Evolutionary conservation across 1,140 invertebrate genomes (phyloP).

Genomic region (Diprion similis): DNA sequence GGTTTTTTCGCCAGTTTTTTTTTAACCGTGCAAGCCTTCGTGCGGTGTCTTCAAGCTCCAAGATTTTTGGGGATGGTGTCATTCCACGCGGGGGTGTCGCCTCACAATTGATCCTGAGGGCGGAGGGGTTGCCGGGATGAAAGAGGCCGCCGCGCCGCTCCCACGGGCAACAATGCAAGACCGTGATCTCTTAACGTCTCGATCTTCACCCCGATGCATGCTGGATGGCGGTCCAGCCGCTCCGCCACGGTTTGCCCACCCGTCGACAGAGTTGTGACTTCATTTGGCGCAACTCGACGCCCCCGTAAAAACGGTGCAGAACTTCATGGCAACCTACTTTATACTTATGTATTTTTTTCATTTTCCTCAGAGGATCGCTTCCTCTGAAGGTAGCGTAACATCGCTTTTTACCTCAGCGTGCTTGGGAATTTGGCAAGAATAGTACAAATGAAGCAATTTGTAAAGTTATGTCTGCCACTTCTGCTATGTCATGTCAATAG

Average conservation of each 20-base stretch:
- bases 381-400: too few relatives aligned
- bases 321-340: too few relatives aligned
- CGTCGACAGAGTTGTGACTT: slow-evolving; percentile 58
- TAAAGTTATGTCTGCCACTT: too few relatives aligned
- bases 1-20: slow-evolving; percentile 11
- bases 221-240: neutral
- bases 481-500: too few relatives aligned
- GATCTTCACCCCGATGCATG: slow-evolving; percentile 12
- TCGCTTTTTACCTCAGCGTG: too few relatives aligned
- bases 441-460: too few relatives aligned
- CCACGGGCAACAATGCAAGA: slow-evolving; percentile 51
- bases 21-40: slow-evolving; percentile 24
- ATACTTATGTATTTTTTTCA: too few relatives aligned
- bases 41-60: slow-evolving; percentile 4
- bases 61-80: slow-evolving; percentile 13
- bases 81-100: slow-evolving; percentile 25
- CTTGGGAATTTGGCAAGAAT: too few relatives aligned
- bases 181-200: slow-evolving; percentile 41
- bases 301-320: neutral
- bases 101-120: slow-evolving; percentile 19
- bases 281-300: slow-evolving; percentile 45
- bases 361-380: too few relatives aligned
- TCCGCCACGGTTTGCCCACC: slow-evolving; percentile 38
- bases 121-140: slow-evolving; percentile 50
- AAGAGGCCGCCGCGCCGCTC: slow-evolving; percentile 53